Evolutionary conservation across 92 coral and sea anemone genomes (phyloP).

Genomic region (Phenganax subtilis): DNA sequence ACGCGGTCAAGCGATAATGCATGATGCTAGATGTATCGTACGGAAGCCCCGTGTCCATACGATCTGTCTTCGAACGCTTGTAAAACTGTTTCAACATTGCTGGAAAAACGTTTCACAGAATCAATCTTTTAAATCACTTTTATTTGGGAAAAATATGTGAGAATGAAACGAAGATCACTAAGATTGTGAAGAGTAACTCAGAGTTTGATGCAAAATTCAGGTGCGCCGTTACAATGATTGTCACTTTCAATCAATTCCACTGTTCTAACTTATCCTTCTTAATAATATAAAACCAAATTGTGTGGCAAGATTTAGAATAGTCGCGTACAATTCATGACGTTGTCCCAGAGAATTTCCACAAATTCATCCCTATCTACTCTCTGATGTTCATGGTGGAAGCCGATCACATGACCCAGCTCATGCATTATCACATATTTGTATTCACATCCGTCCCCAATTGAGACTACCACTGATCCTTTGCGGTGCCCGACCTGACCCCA

Average conservation of each 20-base stretch:
- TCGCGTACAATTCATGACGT: constrained; percentile 60
- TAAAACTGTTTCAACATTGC: constrained; percentile 61
- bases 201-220: too few relatives aligned
- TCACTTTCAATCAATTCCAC: background rate
- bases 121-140: background rate
- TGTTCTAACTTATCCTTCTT: background rate
- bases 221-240: too few relatives aligned
- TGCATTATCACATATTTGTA: constrained; percentile 84
- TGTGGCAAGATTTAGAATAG: background rate
- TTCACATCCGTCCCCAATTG: constrained; percentile 84
- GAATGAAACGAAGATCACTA: background rate
- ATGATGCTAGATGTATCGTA: constrained; percentile 80
- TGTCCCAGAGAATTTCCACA: constrained; percentile 70
- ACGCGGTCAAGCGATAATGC: constrained; percentile 82
- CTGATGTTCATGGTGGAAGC: constrained; percentile 95
- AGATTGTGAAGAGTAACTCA: background rate
- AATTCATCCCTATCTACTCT: constrained; percentile 85
- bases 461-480: constrained; percentile 48
- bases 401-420: constrained; percentile 95
- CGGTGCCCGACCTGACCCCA: constrained; percentile 85
- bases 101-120: background rate
- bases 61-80: constrained; percentile 57
- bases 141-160: background rate
- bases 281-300: background rate
- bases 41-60: constrained; percentile 54